A percentile compares a stretch with the other conserved stretches of the same genome.
Evolutionary conservation across 2,888 invertebrate genomes (phyloP).

Genomic region (Chloroclysta siterata): DNA sequence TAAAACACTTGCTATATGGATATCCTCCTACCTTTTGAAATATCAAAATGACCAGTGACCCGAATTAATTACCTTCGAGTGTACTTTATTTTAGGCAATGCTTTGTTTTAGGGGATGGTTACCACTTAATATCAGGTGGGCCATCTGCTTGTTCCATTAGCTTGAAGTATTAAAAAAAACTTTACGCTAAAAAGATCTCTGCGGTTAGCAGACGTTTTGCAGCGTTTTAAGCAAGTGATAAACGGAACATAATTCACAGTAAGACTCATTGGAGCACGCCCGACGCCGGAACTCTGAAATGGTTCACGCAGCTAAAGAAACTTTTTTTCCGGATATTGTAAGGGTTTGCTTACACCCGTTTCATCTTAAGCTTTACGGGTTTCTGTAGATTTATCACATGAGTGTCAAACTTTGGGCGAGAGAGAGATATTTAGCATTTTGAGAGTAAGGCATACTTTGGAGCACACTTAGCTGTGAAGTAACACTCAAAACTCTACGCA

Average conservation of each 20-base stretch:
- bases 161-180: background rate
- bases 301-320: constrained; percentile 1
- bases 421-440: background rate
- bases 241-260: constrained; percentile 25
- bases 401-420: constrained; percentile 8
- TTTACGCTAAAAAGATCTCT: no score
- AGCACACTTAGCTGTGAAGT: background rate
- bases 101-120: no score
- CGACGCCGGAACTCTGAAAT: constrained; percentile 5
- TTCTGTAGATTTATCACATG: constrained; percentile 22
- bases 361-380: constrained; percentile 16
- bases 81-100: no score
- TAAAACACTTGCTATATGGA: no score
- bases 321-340: constrained; percentile 23
- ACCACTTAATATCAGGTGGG: no score
- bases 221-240: constrained; percentile 11
- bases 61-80: no score
- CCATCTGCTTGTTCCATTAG: no score
- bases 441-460: background rate
- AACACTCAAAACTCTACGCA: no score
- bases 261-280: constrained; percentile 16
- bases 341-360: constrained; percentile 19
- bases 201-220: background rate
- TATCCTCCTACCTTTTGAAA: no score
- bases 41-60: no score